Evolutionary conservation across 2,113 vertebrate species (phyloP).

Genomic region (Murina feae): DNA sequence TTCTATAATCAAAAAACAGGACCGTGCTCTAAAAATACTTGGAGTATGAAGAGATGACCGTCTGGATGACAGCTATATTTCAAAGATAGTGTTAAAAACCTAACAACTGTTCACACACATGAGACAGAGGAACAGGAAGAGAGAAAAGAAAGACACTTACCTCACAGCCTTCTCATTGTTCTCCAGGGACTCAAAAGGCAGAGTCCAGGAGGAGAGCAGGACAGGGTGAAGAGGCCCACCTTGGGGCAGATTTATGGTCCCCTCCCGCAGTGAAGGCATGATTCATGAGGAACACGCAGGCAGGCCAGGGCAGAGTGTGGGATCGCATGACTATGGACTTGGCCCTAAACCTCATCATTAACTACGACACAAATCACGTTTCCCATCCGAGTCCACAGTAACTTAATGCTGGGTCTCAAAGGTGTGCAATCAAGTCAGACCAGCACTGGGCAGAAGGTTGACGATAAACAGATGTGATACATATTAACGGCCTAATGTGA

Average conservation of each 20-base stretch:
- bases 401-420: conserved; percentile 1
- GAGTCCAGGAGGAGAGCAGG: neutral
- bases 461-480: conserved; percentile 37
- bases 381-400: neutral
- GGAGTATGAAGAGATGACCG: neutral
- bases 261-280: neutral
- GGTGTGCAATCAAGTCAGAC: conserved; percentile 16
- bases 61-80: neutral
- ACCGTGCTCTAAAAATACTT: neutral
- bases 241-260: neutral
- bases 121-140: neutral
- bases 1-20: neutral
- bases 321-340: neutral
- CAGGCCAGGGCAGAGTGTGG: neutral
- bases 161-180: neutral
- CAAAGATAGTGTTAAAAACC: neutral
- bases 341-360: conserved; percentile 21
- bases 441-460: conserved; percentile 8
- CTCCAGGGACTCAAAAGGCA: neutral
- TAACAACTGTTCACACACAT: neutral
- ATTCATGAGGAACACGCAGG: neutral
- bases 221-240: neutral
- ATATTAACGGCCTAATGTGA: conserved; percentile 44
- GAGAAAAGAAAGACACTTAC: neutral
- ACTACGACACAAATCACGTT: neutral